Percentiles rank a stretch among this genome's conserved stretches.
Conservation (phyloP, 2,797 vertebrate species). For the Enteromius argenteus region DNA sequence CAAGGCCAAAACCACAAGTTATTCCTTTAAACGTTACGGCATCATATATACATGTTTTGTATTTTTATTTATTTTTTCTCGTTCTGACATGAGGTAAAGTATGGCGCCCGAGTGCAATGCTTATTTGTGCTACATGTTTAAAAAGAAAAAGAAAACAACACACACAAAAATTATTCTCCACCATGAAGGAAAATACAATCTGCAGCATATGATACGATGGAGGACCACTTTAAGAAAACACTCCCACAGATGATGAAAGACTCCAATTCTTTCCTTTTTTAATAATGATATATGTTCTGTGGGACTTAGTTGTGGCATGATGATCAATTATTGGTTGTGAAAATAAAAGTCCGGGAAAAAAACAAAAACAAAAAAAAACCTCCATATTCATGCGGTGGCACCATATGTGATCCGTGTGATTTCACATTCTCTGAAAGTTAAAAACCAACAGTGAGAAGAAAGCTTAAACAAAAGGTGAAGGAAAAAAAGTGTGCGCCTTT, state of each 20-base stretch:
- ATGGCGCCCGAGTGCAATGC: constrained; percentile 93
- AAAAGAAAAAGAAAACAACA: constrained; percentile 67
- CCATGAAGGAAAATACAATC: constrained; percentile 74
- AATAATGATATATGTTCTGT: constrained; percentile 67
- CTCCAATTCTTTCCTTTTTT: constrained; percentile 40
- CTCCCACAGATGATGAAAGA: constrained; percentile 69
- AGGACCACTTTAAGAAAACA: constrained; percentile 65
- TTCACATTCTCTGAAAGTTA: constrained; percentile 72
- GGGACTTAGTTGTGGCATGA: constrained; percentile 63
- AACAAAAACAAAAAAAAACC: constrained; percentile 55
- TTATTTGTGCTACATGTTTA: constrained; percentile 93
- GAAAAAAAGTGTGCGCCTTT: constrained; percentile 29
- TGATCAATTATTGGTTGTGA: constrained; percentile 67
- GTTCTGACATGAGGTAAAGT: constrained; percentile 95
- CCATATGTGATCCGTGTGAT: constrained; percentile 55
- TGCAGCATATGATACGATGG: constrained; percentile 78
- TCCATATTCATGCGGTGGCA: constrained; percentile 64
- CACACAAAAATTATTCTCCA: constrained; percentile 58
- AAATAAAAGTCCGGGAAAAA: constrained; percentile 53
- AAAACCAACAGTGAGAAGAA: constrained; percentile 18
- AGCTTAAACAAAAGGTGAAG: constrained; percentile 19
- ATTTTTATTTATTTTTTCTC: constrained; percentile 68
- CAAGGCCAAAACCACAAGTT: constrained; percentile 84
- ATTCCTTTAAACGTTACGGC: constrained; percentile 78
- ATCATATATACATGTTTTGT: constrained; percentile 65